phyloP scores from a whole-genome alignment of 2,888 invertebrate species.

The Oscheius sp. region DNA sequence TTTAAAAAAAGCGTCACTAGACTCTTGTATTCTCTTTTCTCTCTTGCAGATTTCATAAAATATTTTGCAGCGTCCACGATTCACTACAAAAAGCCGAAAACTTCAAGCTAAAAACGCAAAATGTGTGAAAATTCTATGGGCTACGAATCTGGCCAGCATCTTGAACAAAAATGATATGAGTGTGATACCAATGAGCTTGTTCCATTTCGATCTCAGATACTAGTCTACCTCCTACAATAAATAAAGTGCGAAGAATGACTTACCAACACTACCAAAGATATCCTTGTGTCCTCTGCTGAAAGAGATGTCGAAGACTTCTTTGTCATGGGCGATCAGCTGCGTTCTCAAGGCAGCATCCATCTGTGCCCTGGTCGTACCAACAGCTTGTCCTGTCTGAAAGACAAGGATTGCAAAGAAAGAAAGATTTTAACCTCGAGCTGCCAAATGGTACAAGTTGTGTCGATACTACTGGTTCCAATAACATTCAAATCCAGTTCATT shows the following conservation, averaged over 20 bases:
- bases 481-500: slow-evolving; percentile 98
- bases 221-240: too few species aligned
- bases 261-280: slow-evolving; percentile 96
- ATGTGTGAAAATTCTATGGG: too few species aligned
- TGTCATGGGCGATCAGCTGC: slow-evolving; percentile 97
- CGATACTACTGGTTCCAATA: slow-evolving; percentile 97
- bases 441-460: slow-evolving; percentile 99
- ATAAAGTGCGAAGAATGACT: slow-evolving; percentile 44
- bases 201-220: too few species aligned
- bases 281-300: slow-evolving; percentile 97
- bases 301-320: slow-evolving; percentile 95
- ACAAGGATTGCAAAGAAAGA: slow-evolving; percentile 23
- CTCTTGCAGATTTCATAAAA: too few species aligned
- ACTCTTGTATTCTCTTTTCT: too few species aligned
- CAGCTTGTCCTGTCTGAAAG: slow-evolving; percentile 78
- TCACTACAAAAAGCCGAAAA: too few species aligned
- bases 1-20: too few species aligned
- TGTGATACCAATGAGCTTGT: too few species aligned
- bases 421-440: slow-evolving; percentile 86
- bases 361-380: slow-evolving; percentile 80
- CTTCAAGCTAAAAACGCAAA: too few species aligned
- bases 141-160: too few species aligned
- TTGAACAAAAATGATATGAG: too few species aligned
- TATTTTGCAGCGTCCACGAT: too few species aligned
- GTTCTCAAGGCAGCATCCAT: slow-evolving; percentile 85